Evolutionary conservation across 2,797 vertebrate species (phyloP).

Genomic region (Bradypus variegatus): DNA sequence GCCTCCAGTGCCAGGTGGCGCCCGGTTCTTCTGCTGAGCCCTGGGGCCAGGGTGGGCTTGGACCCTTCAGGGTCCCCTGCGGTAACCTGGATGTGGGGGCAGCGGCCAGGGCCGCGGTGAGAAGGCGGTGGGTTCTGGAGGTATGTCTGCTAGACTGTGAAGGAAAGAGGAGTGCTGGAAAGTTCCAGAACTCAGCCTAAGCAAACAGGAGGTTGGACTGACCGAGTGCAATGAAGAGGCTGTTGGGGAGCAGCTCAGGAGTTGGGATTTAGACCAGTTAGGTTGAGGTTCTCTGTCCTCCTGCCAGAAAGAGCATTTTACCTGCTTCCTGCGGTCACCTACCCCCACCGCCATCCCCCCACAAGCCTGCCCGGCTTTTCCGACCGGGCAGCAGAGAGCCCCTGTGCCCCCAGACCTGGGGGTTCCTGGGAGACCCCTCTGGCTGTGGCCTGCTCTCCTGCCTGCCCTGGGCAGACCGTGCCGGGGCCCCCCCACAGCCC

Average conservation of each 20-base stretch:
- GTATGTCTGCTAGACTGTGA: too few relatives aligned
- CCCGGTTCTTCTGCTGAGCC: not conserved
- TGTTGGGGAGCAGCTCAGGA: accelerated
- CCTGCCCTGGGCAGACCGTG: not conserved
- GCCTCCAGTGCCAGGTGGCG: accelerated
- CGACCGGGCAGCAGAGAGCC: not conserved
- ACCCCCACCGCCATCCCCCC: too few relatives aligned
- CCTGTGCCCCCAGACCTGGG: not conserved
- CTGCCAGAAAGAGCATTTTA: accelerated
- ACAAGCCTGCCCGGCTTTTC: not conserved
- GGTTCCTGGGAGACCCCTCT: not conserved
- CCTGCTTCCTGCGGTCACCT: not conserved
- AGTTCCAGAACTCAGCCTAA: not conserved
- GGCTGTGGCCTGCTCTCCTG: not conserved
- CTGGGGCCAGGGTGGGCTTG: accelerated
- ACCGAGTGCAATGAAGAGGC: not conserved
- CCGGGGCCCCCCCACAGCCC: not conserved
- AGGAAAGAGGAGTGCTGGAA: not conserved
- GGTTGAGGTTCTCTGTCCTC: accelerated
- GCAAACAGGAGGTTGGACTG: accelerated
- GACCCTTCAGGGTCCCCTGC: too few relatives aligned
- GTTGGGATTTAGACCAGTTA: not conserved
- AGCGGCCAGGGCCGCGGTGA: too few relatives aligned
- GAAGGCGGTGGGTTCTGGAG: too few relatives aligned
- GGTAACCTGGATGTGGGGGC: accelerated